phyloP scores from a whole-genome alignment of 1,140 invertebrate species.

The Mizuhopecten yessoensis region DNA sequence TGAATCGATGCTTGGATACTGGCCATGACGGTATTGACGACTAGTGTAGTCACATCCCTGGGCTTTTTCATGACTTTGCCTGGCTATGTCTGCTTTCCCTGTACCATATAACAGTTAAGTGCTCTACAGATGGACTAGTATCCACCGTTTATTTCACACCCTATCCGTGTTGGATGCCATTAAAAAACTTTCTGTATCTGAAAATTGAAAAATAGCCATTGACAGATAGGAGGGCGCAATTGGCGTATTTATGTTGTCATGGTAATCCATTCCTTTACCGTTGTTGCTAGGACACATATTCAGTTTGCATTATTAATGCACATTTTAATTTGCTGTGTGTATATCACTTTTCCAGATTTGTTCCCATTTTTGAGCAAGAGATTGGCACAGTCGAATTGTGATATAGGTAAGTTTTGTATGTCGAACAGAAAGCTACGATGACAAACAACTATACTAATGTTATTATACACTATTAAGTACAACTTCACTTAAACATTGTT shows the following conservation, averaged over 20 bases:
- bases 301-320: constrained; percentile 46
- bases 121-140: neutral
- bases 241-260: constrained; percentile 32
- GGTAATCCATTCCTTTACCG: neutral
- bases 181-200: neutral
- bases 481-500: too few species aligned
- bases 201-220: neutral
- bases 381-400: constrained; percentile 77
- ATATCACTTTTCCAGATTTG: constrained; percentile 85
- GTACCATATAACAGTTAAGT: constrained; percentile 17
- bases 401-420: constrained; percentile 73
- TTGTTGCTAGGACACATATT: neutral
- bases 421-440: neutral
- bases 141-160: neutral
- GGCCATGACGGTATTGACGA: neutral
- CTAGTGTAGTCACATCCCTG: neutral
- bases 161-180: neutral
- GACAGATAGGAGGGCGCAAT: neutral
- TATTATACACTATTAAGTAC: too few species aligned
- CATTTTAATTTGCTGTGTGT: constrained; percentile 36
- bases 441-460: too few species aligned
- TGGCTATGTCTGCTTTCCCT: neutral
- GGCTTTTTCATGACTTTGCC: neutral
- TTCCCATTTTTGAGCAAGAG: constrained; percentile 89
- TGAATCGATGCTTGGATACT: neutral